A percentile compares a stretch with the other conserved stretches of the same genome.
Conservation (phyloP, 2,797 vertebrate genomes). For the Gila robusta region DNA sequence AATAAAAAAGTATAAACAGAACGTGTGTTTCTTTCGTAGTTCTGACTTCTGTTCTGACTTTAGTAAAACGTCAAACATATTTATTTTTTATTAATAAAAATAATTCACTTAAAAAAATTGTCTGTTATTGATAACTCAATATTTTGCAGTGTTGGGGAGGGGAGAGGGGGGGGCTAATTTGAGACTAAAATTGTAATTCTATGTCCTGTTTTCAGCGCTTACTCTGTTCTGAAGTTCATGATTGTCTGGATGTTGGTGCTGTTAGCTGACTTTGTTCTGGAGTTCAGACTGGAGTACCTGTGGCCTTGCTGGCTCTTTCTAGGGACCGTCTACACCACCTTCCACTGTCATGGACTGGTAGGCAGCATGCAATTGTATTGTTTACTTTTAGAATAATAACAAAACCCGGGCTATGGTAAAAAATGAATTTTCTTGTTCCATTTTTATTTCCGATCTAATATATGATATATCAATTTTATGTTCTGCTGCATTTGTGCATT, state of each 20-base stretch:
- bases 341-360: conserved; percentile 87
- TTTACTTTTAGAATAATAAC: background rate
- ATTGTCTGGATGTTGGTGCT: conserved; percentile 84
- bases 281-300: conserved; percentile 85
- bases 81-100: background rate
- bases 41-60: background rate
- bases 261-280: conserved; percentile 84
- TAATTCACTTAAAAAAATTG: too few relatives aligned
- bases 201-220: conserved; percentile 72
- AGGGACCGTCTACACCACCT: conserved; percentile 85
- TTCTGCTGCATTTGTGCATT: background rate
- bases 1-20: background rate
- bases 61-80: background rate
- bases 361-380: conserved; percentile 47
- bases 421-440: background rate
- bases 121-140: background rate
- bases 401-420: background rate
- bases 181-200: background rate
- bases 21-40: background rate
- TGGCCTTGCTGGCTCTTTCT: conserved; percentile 88
- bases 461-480: background rate
- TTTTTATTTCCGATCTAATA: background rate
- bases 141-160: too few relatives aligned
- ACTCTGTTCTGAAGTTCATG: conserved; percentile 85
- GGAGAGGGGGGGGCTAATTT: too few relatives aligned